These are phyloP conservation scores for Eidolon dupreanum DNA, from an alignment of 2,797 vertebrate species.

Conservation along the genomic window DNA sequence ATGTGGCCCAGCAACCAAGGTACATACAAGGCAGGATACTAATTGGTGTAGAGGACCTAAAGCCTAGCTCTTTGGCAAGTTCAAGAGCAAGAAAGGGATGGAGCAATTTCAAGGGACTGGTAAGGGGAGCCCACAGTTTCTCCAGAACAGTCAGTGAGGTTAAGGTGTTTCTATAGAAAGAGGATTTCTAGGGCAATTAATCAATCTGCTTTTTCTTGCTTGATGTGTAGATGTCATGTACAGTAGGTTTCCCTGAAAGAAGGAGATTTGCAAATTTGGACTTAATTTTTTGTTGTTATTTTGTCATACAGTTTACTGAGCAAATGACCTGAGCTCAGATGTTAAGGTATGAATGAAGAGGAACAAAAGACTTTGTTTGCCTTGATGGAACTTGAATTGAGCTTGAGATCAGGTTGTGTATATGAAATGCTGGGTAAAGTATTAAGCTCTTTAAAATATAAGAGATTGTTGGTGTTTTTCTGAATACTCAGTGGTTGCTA, in stretches of 20 bases:
- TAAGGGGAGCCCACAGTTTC: background rate
- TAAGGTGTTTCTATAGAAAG: background rate
- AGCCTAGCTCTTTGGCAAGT: background rate
- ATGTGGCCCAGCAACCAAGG: background rate
- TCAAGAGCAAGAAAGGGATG: background rate
- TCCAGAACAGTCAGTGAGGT: background rate
- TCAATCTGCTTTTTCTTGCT: background rate
- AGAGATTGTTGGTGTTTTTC: background rate
- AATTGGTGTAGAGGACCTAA: background rate
- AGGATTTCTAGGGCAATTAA: background rate
- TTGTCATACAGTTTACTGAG: background rate
- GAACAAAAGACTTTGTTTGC: background rate
- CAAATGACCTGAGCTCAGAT: background rate
- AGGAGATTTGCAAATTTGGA: background rate
- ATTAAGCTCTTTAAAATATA: background rate
- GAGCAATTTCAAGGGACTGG: background rate
- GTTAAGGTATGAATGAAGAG: conserved; percentile 10
- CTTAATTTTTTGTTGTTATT: background rate
- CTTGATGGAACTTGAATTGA: background rate
- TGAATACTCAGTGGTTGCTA: background rate
- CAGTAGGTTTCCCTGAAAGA: background rate
- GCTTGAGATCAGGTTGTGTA: background rate
- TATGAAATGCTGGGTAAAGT: background rate
- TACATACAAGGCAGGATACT: background rate
- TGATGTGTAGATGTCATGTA: background rate